phyloP scores from a whole-genome alignment of 2,888 invertebrate genomes.

The Eupithecia tripunctaria region DNA sequence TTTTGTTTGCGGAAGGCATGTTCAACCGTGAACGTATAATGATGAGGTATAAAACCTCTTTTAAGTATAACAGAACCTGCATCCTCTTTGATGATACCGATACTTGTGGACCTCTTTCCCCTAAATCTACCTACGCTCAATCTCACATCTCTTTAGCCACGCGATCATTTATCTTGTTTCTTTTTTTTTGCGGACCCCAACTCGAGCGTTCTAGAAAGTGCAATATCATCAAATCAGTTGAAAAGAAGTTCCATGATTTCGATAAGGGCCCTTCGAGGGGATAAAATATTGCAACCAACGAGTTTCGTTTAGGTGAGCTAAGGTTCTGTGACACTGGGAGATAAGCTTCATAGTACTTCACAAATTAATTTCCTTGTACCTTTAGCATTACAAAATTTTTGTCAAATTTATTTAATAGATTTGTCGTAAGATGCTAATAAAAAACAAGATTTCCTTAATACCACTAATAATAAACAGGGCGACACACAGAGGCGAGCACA shows the following conservation, averaged over 20 bases:
- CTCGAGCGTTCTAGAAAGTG: slow-evolving; percentile 75
- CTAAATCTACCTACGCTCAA: slow-evolving; percentile 34
- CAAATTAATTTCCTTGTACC: background rate
- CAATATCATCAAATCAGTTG: slow-evolving; percentile 84
- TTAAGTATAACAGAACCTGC: background rate
- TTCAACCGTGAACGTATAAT: too few species aligned
- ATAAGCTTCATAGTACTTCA: slow-evolving; percentile 32
- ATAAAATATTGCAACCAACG: slow-evolving; percentile 80
- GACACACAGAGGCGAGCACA: too few species aligned
- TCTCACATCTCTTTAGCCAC: slow-evolving; percentile 32
- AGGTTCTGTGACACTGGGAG: slow-evolving; percentile 44
- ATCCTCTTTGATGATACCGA: background rate
- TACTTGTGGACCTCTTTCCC: background rate
- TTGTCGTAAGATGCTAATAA: too few species aligned
- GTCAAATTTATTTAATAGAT: too few species aligned
- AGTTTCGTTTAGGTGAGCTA: slow-evolving; percentile 68
- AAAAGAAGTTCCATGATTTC: slow-evolving; percentile 82
- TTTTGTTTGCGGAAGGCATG: too few species aligned
- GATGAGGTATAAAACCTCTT: too few species aligned
- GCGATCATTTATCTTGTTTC: slow-evolving; percentile 74
- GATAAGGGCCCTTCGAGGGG: slow-evolving; percentile 57
- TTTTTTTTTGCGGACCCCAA: slow-evolving; percentile 57
- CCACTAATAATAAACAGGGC: too few species aligned
- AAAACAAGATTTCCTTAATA: too few species aligned
- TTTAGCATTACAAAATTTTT: too few species aligned